Evolutionary conservation across 2,888 invertebrate species (phyloP), one percentile per base, ranked within the genome.

Genomic region (Polia nebulosa): DNA sequence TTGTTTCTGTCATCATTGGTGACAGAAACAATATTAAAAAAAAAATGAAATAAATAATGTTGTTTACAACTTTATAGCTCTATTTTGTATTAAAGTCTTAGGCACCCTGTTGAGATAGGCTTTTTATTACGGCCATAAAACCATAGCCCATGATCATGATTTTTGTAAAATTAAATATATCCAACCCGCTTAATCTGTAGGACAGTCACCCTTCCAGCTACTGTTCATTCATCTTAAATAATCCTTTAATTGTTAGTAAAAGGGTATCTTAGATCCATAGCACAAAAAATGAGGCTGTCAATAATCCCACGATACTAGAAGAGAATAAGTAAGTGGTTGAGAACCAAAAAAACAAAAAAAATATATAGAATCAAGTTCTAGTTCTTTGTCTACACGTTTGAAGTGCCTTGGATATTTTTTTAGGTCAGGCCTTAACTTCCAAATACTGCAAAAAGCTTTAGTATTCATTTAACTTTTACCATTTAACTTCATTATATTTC

Each of bases 171-270:
- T 41, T 41, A 0, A 59, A 17, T 3, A 20, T 13, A 60, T 39
- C 63, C 27, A 9, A n/a, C 5, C 22, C n/a, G 5, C 36, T 22
- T 41, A 70, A 57, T 51, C n/a, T 57, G 15, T 11, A 44, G 15
- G 47, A 51, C 29, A 49, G 20, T 36, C 3, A 20, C n/a, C 66
- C 39, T 22, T n/a, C 1, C 9, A 44, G 70, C 71, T 70, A 41
- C 52, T 71, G 58, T 58, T 70, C 58, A 76, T 69, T 76, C 45
- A 59, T 71, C 41, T 41, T 58, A 49, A 72, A 72, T 72, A 72
- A 77, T 77, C 77, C 58, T 47, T 55, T 72, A 58, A 77, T 36
- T 58, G 70, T 41, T 49, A 25, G 17, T 62, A 25, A 73, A 39
- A 47, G 73, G 29, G 25, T 45, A 29, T 29, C 17, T 1, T 39